phyloP scores from a whole-genome alignment of 2,797 vertebrate genomes.

The Leptoclinus maculatus region DNA sequence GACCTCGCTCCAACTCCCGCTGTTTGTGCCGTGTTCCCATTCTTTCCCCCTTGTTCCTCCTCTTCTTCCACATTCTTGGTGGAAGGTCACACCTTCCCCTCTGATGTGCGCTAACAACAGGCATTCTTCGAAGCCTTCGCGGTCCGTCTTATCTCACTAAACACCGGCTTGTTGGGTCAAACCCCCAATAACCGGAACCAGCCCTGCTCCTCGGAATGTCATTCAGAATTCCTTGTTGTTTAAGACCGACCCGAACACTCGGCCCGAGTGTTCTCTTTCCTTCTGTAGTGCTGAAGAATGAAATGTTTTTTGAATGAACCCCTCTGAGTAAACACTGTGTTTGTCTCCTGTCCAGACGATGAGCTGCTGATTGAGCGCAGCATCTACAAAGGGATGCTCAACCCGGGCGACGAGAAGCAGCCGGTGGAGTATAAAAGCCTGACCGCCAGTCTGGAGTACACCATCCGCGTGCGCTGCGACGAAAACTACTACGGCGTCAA shows the following conservation, averaged over 20 bases:
- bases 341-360: slow-evolving; percentile 76
- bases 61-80: slow-evolving; percentile 35
- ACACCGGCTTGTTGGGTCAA: slow-evolving; percentile 32
- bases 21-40: slow-evolving; percentile 49
- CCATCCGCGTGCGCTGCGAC: slow-evolving; percentile 90
- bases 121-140: slow-evolving; percentile 13
- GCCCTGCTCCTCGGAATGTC: slow-evolving; percentile 25
- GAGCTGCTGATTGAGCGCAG: slow-evolving; percentile 91
- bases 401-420: slow-evolving; percentile 91
- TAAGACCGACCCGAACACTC: slow-evolving; percentile 12
- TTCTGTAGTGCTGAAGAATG: neutral
- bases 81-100: slow-evolving; percentile 34
- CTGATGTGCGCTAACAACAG: slow-evolving; percentile 33
- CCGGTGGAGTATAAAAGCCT: slow-evolving; percentile 83
- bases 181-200: slow-evolving; percentile 1
- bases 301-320: too few relatives aligned
- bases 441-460: slow-evolving; percentile 87
- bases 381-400: slow-evolving; percentile 90
- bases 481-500: slow-evolving; percentile 92
- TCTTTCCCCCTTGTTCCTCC: slow-evolving; percentile 28
- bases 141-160: slow-evolving; percentile 15
- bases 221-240: slow-evolving; percentile 24
- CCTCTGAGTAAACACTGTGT: neutral
- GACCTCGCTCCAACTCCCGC: slow-evolving; percentile 42
- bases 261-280: neutral